Conservation (phyloP, 2,113 vertebrate genomes). For the Fukomys damarensis region DNA sequence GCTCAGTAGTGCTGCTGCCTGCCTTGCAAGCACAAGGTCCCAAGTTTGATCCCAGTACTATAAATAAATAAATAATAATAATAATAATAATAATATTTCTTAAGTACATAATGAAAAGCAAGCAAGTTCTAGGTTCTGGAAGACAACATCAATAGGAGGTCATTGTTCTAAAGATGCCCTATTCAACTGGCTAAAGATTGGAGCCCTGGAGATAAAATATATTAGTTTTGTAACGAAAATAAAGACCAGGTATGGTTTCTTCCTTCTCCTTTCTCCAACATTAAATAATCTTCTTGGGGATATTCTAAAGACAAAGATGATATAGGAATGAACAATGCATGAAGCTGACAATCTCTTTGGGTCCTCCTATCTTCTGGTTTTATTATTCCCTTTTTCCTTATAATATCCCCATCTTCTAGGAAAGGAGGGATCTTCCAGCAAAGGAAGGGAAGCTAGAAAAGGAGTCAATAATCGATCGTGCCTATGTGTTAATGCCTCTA, state of each 20-base stretch:
- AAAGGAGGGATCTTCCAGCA: background rate
- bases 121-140: background rate
- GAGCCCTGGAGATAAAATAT: background rate
- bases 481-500: background rate
- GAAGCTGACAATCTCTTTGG: background rate
- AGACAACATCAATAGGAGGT: background rate
- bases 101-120: constrained; percentile 13
- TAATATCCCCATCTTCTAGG: too few relatives aligned
- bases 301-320: background rate
- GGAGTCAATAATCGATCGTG: background rate
- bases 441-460: background rate
- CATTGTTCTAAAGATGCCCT: background rate
- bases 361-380: background rate
- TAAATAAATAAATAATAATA: too few relatives aligned
- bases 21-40: too few relatives aligned
- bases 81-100: too few relatives aligned
- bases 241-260: background rate
- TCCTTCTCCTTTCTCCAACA: background rate
- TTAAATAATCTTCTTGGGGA: background rate
- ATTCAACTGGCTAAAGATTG: background rate
- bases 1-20: too few relatives aligned
- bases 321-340: background rate
- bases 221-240: background rate
- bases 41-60: too few relatives aligned
- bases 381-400: background rate